These are phyloP conservation scores for Drosophila sucinea DNA, from an alignment of 1,140 invertebrate genomes.

Conservation along the genomic window DNA sequence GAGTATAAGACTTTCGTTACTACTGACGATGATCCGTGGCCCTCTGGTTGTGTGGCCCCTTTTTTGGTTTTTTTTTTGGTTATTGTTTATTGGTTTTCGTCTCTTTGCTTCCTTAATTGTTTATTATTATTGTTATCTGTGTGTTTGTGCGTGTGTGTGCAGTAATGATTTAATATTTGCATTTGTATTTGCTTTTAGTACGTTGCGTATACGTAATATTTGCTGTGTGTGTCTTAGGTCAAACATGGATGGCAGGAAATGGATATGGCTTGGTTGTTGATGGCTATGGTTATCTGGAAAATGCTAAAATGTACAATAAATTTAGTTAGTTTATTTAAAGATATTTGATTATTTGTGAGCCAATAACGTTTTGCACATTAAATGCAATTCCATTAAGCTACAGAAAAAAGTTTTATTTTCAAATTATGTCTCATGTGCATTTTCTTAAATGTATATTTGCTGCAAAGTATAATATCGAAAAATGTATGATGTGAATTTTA, in stretches of 20 bases:
- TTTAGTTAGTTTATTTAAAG: neutral
- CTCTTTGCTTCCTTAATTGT: constrained; percentile 24
- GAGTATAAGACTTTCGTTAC: neutral
- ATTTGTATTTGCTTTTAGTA: constrained; percentile 55
- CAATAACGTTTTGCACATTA: neutral
- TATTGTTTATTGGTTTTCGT: constrained; percentile 57
- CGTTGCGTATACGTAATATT: constrained; percentile 70
- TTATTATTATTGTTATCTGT: constrained; percentile 46
- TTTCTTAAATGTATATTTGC: too few relatives aligned
- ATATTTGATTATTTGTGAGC: neutral
- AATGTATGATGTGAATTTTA: too few relatives aligned
- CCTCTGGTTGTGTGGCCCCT: constrained; percentile 42
- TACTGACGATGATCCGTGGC: neutral
- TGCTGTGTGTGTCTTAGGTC: constrained; percentile 16
- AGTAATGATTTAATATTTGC: constrained; percentile 73
- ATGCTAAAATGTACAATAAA: constrained; percentile 4
- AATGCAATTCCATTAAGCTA: neutral
- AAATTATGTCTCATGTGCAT: too few relatives aligned
- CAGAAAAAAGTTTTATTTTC: neutral
- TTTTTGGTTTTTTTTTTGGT: constrained; percentile 35
- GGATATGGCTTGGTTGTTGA: constrained; percentile 26
- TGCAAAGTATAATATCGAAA: too few relatives aligned
- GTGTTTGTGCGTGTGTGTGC: constrained; percentile 38
- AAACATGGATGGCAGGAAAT: constrained; percentile 60
- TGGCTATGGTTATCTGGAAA: constrained; percentile 11